phyloP scores from a whole-genome alignment of 1,140 invertebrate species.

The Pseudobourletiella spinata region DNA sequence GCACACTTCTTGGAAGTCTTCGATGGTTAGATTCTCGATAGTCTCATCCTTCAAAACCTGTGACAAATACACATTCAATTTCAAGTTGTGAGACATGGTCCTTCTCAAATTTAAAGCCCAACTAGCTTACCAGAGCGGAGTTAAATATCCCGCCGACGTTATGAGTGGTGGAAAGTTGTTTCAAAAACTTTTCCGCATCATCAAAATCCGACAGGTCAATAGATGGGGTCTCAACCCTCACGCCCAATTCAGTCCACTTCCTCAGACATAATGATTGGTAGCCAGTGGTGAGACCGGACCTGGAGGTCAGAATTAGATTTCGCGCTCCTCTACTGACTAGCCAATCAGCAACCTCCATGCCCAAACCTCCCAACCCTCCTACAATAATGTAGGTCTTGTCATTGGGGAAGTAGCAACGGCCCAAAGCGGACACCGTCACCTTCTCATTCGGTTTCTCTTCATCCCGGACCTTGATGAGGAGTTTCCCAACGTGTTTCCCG shows the following conservation, averaged over 20 bases:
- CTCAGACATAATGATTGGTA: conserved; percentile 74
- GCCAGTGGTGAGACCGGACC: conserved; percentile 74
- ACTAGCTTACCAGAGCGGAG: conserved; percentile 77
- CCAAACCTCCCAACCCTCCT: conserved; percentile 91
- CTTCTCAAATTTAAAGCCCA: no score
- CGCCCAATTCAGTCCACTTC: conserved; percentile 60
- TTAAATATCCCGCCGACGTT: conserved; percentile 55
- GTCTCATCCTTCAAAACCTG: conserved; percentile 72
- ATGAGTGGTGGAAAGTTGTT: conserved; percentile 48
- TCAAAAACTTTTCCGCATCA: conserved; percentile 36
- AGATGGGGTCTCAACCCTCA: conserved; percentile 60
- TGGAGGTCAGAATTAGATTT: conserved; percentile 74
- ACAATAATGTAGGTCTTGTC: conserved; percentile 77
- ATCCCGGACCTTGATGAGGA: conserved; percentile 74
- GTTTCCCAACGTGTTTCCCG: conserved; percentile 95
- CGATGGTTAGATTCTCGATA: conserved; percentile 65
- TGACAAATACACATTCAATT: no score
- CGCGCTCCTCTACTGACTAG: conserved; percentile 74
- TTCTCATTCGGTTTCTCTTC: conserved; percentile 49
- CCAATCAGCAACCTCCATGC: conserved; percentile 86
- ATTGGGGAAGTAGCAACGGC: conserved; percentile 75
- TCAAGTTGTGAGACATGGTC: no score
- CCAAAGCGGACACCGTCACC: conserved; percentile 58
- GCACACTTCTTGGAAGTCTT: conserved; percentile 49
- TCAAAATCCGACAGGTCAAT: conserved; percentile 53